Evolutionary conservation across 2,888 invertebrate genomes (phyloP).

Genomic region (Campoplex capitator): DNA sequence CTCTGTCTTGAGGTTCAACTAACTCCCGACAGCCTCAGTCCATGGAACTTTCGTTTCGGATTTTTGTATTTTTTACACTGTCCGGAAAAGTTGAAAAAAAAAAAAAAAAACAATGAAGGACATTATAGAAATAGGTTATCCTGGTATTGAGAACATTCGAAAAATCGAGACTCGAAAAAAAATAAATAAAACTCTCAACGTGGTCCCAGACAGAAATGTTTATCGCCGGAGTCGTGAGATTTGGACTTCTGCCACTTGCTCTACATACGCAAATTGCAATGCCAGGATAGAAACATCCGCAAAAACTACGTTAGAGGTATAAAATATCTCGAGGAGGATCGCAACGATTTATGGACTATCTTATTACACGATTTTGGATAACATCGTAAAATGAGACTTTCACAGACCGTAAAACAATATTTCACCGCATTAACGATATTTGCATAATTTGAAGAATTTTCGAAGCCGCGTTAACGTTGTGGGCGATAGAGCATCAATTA

Average conservation of each 20-base stretch:
- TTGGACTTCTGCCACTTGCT: conserved; percentile 83
- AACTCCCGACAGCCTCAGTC: neutral
- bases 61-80: no score
- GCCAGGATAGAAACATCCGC: conserved; percentile 72
- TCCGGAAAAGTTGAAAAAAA: no score
- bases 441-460: neutral
- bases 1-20: neutral
- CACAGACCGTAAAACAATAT: neutral
- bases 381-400: conserved; percentile 3
- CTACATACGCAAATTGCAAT: conserved; percentile 79
- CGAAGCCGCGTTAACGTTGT: neutral
- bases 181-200: conserved; percentile 26
- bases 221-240: conserved; percentile 79
- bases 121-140: neutral
- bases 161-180: conserved; percentile 61
- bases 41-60: no score
- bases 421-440: conserved; percentile 13
- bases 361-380: conserved; percentile 60
- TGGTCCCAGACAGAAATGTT: conserved; percentile 79
- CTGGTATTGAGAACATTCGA: conserved; percentile 59
- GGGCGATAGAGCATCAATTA: conserved; percentile 4
- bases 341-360: conserved; percentile 78
- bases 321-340: conserved; percentile 71
- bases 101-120: neutral
- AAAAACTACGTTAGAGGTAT: conserved; percentile 24